Percentiles rank a stretch among this genome's conserved stretches.
Conservation (phyloP, 1,140 invertebrate genomes). For the Lethocerus indicus region DNA sequence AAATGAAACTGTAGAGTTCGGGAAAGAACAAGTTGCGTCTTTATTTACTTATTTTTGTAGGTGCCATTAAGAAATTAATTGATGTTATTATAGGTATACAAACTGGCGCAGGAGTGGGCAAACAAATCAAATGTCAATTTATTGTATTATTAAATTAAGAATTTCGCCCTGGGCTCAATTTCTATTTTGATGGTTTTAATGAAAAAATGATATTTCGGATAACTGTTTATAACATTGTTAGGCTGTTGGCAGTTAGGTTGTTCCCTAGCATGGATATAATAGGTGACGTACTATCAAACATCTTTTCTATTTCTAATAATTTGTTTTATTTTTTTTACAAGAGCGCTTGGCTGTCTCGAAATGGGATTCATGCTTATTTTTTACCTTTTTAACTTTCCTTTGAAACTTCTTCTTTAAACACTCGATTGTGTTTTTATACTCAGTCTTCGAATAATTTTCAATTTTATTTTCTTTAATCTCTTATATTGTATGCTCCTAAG, state of each 20-base stretch:
- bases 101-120: constrained; percentile 15
- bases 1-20: neutral
- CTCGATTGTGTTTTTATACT: no score
- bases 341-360: no score
- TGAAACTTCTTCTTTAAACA: no score
- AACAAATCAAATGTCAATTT: constrained; percentile 11
- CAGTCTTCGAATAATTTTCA: no score
- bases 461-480: no score
- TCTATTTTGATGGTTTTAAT: neutral
- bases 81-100: neutral
- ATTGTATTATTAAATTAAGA: constrained; percentile 11
- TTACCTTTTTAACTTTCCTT: neutral
- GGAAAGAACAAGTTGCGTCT: neutral
- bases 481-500: no score
- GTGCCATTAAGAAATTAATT: neutral
- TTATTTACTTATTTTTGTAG: constrained; percentile 1
- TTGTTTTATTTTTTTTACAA: neutral
- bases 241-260: neutral
- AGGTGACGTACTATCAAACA: constrained; percentile 16
- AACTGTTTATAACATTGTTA: constrained; percentile 1
- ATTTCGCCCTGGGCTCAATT: no score
- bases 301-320: neutral
- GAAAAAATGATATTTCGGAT: neutral
- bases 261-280: constrained; percentile 12
- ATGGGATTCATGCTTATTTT: neutral